Conservation (phyloP, 2,113 vertebrate species). For the Pollimyrus isidori region DNA sequence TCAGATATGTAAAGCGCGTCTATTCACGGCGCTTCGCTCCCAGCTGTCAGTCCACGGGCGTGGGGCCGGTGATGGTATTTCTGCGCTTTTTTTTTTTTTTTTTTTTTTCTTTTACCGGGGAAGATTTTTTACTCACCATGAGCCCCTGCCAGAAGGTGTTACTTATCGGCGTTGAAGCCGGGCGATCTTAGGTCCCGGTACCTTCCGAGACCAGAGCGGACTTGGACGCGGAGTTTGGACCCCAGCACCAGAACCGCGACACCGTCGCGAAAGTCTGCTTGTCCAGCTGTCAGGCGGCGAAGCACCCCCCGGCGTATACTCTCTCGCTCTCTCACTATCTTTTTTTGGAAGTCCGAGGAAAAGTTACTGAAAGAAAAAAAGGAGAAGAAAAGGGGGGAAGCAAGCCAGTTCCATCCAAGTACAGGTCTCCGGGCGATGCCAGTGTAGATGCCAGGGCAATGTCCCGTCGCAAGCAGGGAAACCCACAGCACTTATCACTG, state of each 20-base stretch:
- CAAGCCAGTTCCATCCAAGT: conserved; percentile 66
- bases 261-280: not conserved
- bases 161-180: conserved; percentile 19
- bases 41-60: conserved; percentile 17
- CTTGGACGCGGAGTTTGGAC: conserved; percentile 2
- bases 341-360: conserved; percentile 35
- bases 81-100: conserved; percentile 18
- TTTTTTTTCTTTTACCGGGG: conserved; percentile 15
- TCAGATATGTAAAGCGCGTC: conserved; percentile 6
- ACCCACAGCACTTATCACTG: conserved; percentile 94
- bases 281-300: conserved; percentile 54
- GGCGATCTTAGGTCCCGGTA: not conserved
- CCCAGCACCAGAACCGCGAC: not conserved
- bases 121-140: not conserved
- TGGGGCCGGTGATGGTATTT: conserved; percentile 10
- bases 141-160: conserved; percentile 17
- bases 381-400: conserved; percentile 56
- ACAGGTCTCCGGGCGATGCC: conserved; percentile 95
- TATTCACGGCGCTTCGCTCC: conserved; percentile 9
- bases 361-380: conserved; percentile 39
- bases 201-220: not conserved
- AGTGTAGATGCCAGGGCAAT: conserved; percentile 98
- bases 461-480: conserved; percentile 99
- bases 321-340: not conserved
- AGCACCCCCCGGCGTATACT: conserved; percentile 45